These are phyloP conservation scores for Tupiocoris notatus DNA, from an alignment of 2,888 invertebrate species.

Conservation along the genomic window DNA sequence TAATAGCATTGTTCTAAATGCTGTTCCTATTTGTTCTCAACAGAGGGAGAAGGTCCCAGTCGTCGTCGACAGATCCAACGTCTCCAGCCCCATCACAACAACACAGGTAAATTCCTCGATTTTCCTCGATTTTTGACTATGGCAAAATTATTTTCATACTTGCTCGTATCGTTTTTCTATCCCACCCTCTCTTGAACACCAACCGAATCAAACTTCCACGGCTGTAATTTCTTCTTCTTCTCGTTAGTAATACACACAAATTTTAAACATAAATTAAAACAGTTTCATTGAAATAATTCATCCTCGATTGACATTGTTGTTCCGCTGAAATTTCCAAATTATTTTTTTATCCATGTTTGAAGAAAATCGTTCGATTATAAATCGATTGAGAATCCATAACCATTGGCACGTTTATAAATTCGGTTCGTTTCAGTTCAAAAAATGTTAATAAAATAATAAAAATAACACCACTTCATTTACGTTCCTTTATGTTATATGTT, in stretches of 20 bases:
- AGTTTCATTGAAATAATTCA: too few species aligned
- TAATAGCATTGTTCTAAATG: too few species aligned
- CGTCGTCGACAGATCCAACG: constrained; percentile 47
- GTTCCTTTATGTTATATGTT: background rate
- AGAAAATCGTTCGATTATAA: background rate
- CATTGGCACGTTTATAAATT: too few species aligned
- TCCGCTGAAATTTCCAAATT: too few species aligned
- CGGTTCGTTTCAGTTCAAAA: too few species aligned
- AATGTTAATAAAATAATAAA: too few species aligned
- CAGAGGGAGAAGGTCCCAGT: constrained; percentile 48
- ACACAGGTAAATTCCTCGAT: constrained; percentile 42
- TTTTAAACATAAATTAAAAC: too few species aligned
- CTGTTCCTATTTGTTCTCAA: constrained; percentile 23
- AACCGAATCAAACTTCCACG: constrained; percentile 37
- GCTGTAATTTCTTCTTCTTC: constrained; percentile 12
- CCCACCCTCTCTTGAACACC: background rate
- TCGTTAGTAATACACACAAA: constrained; percentile 1
- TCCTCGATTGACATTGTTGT: too few species aligned
- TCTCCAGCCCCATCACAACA: constrained; percentile 47
- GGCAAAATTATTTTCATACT: constrained; percentile 25
- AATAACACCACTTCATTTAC: background rate
- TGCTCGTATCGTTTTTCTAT: constrained; percentile 30
- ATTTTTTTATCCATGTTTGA: background rate
- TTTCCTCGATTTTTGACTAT: background rate
- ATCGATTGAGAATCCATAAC: too few species aligned